phyloP scores from a whole-genome alignment of 2,888 invertebrate genomes.

The Habrosyne pyritoides region DNA sequence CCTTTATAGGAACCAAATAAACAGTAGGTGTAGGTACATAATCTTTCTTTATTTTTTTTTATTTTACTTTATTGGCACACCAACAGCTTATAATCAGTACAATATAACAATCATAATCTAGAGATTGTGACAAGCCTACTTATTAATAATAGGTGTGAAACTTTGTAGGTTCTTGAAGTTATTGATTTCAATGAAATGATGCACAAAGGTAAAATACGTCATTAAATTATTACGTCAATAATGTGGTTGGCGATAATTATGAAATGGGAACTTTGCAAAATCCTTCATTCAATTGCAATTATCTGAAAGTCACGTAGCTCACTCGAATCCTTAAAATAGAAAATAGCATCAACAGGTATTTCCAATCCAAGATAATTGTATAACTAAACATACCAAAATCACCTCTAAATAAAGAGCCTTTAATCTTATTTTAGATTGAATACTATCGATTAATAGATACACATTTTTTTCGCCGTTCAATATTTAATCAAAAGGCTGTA shows the following conservation, averaged over 20 bases:
- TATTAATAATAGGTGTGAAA: too few relatives aligned
- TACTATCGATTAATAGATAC: not conserved
- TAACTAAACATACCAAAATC: not conserved
- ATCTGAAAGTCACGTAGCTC: not conserved
- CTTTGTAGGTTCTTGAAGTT: too few relatives aligned
- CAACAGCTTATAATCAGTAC: too few relatives aligned
- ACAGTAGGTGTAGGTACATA: too few relatives aligned
- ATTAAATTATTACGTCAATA: not conserved
- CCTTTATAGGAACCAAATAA: too few relatives aligned
- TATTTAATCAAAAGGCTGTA: not conserved
- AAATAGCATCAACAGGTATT: not conserved
- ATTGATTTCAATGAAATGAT: not conserved
- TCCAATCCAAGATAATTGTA: not conserved
- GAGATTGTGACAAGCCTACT: too few relatives aligned
- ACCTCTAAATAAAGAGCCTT: not conserved
- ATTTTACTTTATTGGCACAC: too few relatives aligned
- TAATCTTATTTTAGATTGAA: not conserved
- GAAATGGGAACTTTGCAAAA: not conserved
- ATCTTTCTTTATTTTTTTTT: too few relatives aligned
- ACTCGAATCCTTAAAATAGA: not conserved
- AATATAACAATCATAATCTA: not conserved
- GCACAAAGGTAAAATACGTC: not conserved
- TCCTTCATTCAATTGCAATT: not conserved
- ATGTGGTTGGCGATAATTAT: not conserved
- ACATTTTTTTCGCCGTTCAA: not conserved